A percentile compares a stretch with the other conserved stretches of the same genome.
Evolutionary conservation across 1,140 invertebrate species (phyloP).

Genomic region (Ceratitis capitata): DNA sequence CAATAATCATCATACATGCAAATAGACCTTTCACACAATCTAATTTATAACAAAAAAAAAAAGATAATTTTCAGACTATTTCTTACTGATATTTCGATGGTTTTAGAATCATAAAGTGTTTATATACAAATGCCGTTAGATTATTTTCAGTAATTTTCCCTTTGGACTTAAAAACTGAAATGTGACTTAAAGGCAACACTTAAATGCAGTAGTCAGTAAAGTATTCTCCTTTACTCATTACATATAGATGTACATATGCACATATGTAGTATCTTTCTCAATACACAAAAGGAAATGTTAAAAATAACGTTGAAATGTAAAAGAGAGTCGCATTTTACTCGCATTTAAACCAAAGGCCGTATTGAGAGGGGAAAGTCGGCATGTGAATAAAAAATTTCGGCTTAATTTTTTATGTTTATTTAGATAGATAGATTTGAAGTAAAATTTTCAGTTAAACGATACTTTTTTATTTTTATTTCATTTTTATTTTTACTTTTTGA

Average conservation of each 20-base stretch:
- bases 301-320: neutral
- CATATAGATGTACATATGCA: neutral
- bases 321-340: neutral
- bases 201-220: neutral
- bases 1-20: too few species aligned
- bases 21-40: too few species aligned
- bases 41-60: too few species aligned
- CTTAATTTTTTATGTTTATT: constrained; percentile 13
- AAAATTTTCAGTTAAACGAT: neutral
- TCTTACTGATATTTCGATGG: too few species aligned
- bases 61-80: too few species aligned
- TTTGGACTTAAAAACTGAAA: neutral
- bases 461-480: neutral
- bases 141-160: neutral
- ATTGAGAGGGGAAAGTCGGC: constrained; percentile 11
- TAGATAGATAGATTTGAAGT: neutral
- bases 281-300: neutral
- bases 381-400: constrained; percentile 23
- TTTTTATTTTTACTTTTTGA: too few species aligned
- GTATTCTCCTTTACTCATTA: neutral
- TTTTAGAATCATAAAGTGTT: too few species aligned
- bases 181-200: neutral
- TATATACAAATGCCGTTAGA: too few species aligned
- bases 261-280: too few species aligned
- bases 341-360: too few species aligned